These are phyloP conservation scores for Festucalex cinctus DNA, from an alignment of 2,113 vertebrate species.

Conservation along the genomic window DNA sequence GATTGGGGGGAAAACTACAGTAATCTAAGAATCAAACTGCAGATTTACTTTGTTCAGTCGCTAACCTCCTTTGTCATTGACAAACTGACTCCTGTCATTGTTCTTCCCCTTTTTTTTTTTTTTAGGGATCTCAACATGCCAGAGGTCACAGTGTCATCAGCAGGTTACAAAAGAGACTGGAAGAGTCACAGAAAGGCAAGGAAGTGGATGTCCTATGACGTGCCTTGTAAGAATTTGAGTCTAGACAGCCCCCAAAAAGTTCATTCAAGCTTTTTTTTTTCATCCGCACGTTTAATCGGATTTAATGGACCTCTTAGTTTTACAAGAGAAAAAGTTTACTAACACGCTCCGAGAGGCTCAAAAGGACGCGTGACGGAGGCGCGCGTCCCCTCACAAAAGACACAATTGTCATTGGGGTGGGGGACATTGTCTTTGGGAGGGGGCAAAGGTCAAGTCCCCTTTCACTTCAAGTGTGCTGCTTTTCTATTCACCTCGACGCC, in stretches of 20 bases:
- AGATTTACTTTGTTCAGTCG: not conserved
- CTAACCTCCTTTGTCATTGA: too few species aligned
- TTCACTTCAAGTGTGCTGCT: constrained; percentile 89
- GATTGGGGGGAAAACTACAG: too few species aligned
- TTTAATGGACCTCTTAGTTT: constrained; percentile 1
- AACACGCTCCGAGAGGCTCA: constrained; percentile 85
- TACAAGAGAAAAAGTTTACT: constrained; percentile 59
- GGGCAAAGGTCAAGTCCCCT: constrained; percentile 98
- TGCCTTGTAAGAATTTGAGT: not conserved
- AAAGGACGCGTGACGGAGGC: constrained; percentile 91
- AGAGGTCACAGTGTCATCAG: not conserved
- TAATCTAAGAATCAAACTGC: not conserved
- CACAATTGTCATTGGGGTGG: constrained; percentile 68
- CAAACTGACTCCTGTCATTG: too few species aligned
- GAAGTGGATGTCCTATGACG: too few species aligned
- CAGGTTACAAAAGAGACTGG: not conserved
- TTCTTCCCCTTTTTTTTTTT: not conserved
- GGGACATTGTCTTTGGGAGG: not conserved
- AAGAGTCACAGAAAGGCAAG: not conserved
- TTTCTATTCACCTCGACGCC: constrained; percentile 89
- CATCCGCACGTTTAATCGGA: not conserved
- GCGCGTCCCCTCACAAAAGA: constrained; percentile 90
- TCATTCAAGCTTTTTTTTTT: not conserved
- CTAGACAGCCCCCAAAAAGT: not conserved
- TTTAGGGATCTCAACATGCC: not conserved